These are phyloP conservation scores for Microplitis demolitor DNA, from an alignment of 1,140 invertebrate genomes.

Conservation along the genomic window DNA sequence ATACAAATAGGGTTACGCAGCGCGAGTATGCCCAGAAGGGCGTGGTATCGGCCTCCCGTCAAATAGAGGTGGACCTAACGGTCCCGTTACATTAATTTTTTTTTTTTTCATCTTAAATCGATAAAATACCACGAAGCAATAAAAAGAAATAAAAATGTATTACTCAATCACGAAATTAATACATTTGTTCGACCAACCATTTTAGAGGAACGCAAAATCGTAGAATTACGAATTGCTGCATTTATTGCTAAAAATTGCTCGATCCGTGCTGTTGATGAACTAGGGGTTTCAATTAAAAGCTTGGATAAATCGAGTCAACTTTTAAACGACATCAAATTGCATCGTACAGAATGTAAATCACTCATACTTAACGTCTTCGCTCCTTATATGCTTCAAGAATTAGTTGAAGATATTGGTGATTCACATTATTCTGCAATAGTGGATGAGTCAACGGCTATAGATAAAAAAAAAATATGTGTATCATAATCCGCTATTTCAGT, in stretches of 20 bases:
- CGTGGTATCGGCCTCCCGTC: too few species aligned
- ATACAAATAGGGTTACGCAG: too few species aligned
- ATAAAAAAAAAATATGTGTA: conserved; percentile 25
- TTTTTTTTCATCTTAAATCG: too few species aligned
- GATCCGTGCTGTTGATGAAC: background rate
- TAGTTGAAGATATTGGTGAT: conserved; percentile 19
- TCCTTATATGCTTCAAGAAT: conserved; percentile 20
- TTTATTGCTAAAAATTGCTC: background rate
- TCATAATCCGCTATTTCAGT: conserved; percentile 29
- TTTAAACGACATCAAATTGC: background rate
- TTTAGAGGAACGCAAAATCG: conserved; percentile 5
- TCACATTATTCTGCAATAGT: conserved; percentile 20
- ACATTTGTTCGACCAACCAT: too few species aligned
- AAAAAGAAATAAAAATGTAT: too few species aligned
- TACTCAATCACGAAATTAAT: too few species aligned
- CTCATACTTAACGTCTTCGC: conserved; percentile 19
- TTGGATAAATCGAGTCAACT: background rate
- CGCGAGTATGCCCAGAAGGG: too few species aligned
- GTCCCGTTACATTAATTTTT: too few species aligned
- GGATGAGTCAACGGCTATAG: conserved; percentile 24
- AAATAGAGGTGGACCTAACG: too few species aligned
- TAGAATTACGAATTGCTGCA: conserved; percentile 11
- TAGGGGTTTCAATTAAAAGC: background rate
- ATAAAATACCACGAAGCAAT: too few species aligned
- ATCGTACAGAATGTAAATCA: conserved; percentile 11